phyloP scores from a whole-genome alignment of 1,140 invertebrate species.

The Ceratosolen fusciceps region DNA sequence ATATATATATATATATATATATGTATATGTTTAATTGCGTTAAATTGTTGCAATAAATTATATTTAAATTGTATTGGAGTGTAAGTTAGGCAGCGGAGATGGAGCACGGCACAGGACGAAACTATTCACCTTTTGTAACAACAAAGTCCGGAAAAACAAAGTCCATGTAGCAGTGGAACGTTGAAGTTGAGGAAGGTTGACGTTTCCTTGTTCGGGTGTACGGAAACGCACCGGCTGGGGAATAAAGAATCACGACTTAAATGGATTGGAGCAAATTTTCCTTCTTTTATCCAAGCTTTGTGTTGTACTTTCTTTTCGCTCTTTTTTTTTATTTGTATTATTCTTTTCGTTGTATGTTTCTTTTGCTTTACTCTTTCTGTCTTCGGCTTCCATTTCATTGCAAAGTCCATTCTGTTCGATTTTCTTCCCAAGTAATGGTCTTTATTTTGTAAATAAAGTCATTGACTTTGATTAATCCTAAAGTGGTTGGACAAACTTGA shows the following conservation, averaged over 20 bases:
- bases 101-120: no score
- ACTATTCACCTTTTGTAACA: constrained; percentile 13
- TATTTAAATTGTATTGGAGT: no score
- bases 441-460: constrained; percentile 36
- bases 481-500: not conserved
- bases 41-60: no score
- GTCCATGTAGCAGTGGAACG: not conserved
- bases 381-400: constrained; percentile 6
- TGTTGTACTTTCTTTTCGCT: not conserved
- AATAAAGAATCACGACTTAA: constrained; percentile 29
- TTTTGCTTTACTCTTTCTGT: not conserved
- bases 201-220: not conserved
- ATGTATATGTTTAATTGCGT: no score
- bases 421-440: not conserved
- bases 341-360: no score
- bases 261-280: constrained; percentile 32
- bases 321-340: no score
- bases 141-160: constrained; percentile 5
- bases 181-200: constrained; percentile 17
- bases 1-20: no score
- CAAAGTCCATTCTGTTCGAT: constrained; percentile 5
- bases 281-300: not conserved
- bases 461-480: constrained; percentile 40
- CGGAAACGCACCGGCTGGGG: constrained; percentile 1
- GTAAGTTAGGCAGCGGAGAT: not conserved